phyloP scores from a whole-genome alignment of 2,888 invertebrate genomes.

The Campoplex nolae region DNA sequence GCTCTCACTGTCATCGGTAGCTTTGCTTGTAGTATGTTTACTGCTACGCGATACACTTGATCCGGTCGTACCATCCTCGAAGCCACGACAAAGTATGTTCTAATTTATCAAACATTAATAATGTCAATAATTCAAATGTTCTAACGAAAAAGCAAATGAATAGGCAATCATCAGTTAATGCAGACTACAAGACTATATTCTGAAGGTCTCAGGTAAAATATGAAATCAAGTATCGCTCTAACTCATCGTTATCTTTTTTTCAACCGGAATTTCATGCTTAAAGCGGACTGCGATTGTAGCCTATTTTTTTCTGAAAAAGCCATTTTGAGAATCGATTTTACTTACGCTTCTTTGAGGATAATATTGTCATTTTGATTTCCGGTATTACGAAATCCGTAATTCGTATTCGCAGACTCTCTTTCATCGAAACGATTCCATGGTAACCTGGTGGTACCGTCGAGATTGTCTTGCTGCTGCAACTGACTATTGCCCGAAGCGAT shows the following conservation, averaged over 20 bases:
- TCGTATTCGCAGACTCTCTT: conserved; percentile 57
- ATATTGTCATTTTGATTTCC: conserved; percentile 73
- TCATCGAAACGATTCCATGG: conserved; percentile 77
- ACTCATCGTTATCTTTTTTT: no score
- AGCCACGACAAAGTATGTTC: conserved; percentile 96
- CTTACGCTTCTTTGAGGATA: conserved; percentile 82
- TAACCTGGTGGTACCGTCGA: conserved; percentile 73
- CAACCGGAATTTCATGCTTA: no score
- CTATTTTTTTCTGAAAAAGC: no score
- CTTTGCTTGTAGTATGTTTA: conserved; percentile 92
- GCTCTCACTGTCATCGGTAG: conserved; percentile 94
- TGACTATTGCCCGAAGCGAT: conserved; percentile 73
- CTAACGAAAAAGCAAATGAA: no score
- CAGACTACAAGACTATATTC: no score
- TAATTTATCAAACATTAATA: conserved; percentile 83
- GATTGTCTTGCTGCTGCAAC: conserved; percentile 73
- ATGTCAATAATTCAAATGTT: not conserved
- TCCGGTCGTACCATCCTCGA: conserved; percentile 96
- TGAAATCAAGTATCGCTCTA: no score
- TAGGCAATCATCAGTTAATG: no score
- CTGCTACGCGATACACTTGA: conserved; percentile 95
- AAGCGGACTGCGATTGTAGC: no score
- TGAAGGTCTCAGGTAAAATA: no score
- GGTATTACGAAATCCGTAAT: conserved; percentile 65
- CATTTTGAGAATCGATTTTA: conserved; percentile 30